A percentile compares a stretch with the other conserved stretches of the same genome.
Evolutionary conservation across 2,113 vertebrate species (phyloP).

Genomic region (Mesitornis unicolor): DNA sequence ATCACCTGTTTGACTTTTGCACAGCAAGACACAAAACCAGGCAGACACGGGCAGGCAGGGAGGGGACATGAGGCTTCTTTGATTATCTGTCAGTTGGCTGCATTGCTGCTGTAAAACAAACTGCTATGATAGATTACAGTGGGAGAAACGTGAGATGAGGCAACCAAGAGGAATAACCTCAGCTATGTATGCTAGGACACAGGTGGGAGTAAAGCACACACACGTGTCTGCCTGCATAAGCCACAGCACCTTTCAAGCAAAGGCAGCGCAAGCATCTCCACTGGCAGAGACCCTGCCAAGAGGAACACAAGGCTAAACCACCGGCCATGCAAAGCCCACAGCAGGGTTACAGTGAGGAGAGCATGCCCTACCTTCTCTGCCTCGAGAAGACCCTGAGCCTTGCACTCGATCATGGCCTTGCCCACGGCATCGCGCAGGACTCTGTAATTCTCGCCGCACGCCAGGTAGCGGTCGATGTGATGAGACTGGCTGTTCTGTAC

Average conservation of each 20-base stretch:
- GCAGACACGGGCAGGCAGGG: not conserved
- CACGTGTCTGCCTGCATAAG: not conserved
- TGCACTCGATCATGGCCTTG: constrained; percentile 71
- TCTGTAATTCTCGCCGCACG: constrained; percentile 80
- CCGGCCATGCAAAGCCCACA: not conserved
- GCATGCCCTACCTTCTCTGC: constrained; percentile 73
- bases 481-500: constrained; percentile 41
- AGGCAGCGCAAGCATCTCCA: not conserved
- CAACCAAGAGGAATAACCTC: not conserved
- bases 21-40: not conserved
- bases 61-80: not conserved
- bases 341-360: fast-evolving
- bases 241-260: not conserved
- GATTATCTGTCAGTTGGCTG: not conserved
- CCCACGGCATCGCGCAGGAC: constrained; percentile 80
- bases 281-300: not conserved
- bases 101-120: not conserved
- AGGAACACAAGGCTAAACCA: not conserved
- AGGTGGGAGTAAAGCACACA: fast-evolving
- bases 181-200: not conserved
- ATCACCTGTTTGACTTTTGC: not conserved
- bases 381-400: constrained; percentile 45
- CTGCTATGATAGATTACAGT: not conserved
- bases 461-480: constrained; percentile 83
- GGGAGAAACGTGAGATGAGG: not conserved